phyloP scores from a whole-genome alignment of 2,888 invertebrate genomes.

The Stictocephala bisonia region DNA sequence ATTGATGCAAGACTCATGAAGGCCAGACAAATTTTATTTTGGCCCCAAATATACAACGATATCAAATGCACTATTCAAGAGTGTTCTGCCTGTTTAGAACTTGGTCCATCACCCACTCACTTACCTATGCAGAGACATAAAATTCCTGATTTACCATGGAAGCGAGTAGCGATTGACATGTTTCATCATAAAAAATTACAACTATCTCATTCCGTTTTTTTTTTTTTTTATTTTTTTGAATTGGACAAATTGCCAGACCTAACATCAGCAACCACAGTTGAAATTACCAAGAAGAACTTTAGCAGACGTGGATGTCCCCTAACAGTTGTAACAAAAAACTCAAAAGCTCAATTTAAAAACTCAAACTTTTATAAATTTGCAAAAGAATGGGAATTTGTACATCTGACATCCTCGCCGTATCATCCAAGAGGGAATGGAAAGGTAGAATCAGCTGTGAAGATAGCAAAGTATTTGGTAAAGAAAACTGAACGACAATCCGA shows the following conservation, averaged over 20 bases:
- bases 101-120: neutral
- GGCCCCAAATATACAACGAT: neutral
- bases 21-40: neutral
- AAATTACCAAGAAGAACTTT: neutral
- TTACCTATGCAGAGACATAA: neutral
- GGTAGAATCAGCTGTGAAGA: constrained; percentile 57
- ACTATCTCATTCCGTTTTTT: neutral
- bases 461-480: constrained; percentile 53
- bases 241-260: neutral
- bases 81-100: neutral
- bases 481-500: constrained; percentile 47
- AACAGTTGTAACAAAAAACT: neutral
- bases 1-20: neutral
- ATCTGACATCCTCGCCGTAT: constrained; percentile 54
- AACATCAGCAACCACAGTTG: neutral
- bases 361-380: constrained; percentile 43
- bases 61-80: neutral
- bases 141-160: neutral
- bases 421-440: constrained; percentile 56
- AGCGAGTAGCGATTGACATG: neutral
- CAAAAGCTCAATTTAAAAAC: neutral
- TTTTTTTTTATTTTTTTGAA: too few species aligned
- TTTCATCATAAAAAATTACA: neutral
- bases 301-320: neutral
- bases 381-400: constrained; percentile 54